phyloP scores from a whole-genome alignment of 2,113 vertebrate species.

The Pachyramphus minor region DNA sequence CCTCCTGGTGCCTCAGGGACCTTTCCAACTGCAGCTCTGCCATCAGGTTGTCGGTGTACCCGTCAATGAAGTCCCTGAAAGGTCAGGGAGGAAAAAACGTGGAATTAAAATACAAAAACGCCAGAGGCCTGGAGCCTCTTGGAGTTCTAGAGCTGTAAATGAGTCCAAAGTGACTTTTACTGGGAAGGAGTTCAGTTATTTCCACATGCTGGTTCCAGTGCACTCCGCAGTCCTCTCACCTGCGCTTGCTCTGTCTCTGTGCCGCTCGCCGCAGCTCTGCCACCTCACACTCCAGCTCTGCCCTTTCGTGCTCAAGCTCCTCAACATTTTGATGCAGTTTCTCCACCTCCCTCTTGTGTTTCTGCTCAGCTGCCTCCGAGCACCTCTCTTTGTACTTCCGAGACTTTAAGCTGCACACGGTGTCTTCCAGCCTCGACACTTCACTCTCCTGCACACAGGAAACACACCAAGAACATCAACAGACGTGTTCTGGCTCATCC shows the following conservation, averaged over 20 bases:
- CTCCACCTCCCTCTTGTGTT: constrained; percentile 44
- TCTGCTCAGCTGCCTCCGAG: constrained; percentile 12
- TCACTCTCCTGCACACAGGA: constrained; percentile 71
- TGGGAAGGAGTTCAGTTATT: neutral
- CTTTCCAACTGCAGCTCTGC: constrained; percentile 73
- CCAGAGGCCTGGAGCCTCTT: neutral
- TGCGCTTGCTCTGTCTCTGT: constrained; percentile 58
- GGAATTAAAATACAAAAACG: neutral
- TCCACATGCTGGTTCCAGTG: neutral
- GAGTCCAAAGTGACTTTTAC: neutral
- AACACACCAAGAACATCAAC: neutral
- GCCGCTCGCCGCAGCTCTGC: constrained; percentile 66
- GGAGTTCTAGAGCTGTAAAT: neutral
- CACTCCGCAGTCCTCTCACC: constrained; percentile 50
- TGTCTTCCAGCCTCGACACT: constrained; percentile 70
- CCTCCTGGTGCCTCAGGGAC: constrained; percentile 68
- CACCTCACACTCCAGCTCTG: constrained; percentile 70
- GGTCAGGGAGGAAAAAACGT: neutral
- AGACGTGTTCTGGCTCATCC: neutral
- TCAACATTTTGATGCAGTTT: constrained; percentile 50
- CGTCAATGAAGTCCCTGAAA: constrained; percentile 71
- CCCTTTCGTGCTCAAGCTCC: constrained; percentile 68
- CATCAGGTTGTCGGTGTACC: constrained; percentile 43
- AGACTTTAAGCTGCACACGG: constrained; percentile 68
- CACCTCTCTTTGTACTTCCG: constrained; percentile 13